Evolutionary conservation across 2,113 vertebrate species (phyloP).

Genomic region (Rhinolophus sinicus): DNA sequence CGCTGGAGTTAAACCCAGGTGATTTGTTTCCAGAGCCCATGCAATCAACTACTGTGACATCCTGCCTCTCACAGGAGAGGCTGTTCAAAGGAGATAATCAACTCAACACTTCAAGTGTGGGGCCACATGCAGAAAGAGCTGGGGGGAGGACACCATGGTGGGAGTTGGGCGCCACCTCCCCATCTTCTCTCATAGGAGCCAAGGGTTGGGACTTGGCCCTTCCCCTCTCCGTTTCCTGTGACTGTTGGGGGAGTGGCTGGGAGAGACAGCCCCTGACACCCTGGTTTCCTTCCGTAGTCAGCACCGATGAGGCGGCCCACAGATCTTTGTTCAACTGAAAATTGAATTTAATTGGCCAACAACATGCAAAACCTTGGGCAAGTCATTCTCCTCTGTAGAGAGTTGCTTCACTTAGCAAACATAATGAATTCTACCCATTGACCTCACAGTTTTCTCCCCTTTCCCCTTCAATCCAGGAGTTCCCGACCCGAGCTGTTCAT

Average conservation of each 20-base stretch:
- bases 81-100: neutral
- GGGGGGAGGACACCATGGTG: neutral
- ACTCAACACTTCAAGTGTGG: neutral
- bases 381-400: neutral
- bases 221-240: neutral
- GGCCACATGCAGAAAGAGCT: fast-evolving
- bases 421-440: neutral
- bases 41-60: neutral
- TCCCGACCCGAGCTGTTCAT: neutral
- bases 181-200: neutral
- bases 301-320: no score
- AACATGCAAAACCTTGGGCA: neutral
- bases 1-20: neutral
- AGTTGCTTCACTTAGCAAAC: neutral
- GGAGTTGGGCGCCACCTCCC: neutral
- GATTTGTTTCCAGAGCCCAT: neutral
- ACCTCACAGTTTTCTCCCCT: neutral
- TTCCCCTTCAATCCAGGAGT: neutral
- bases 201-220: neutral
- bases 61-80: neutral
- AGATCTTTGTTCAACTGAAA: neutral
- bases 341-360: neutral
- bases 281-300: neutral
- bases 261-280: neutral
- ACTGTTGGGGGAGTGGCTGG: neutral